phyloP scores from a whole-genome alignment of 2,113 vertebrate species.

The Marmota monax region DNA sequence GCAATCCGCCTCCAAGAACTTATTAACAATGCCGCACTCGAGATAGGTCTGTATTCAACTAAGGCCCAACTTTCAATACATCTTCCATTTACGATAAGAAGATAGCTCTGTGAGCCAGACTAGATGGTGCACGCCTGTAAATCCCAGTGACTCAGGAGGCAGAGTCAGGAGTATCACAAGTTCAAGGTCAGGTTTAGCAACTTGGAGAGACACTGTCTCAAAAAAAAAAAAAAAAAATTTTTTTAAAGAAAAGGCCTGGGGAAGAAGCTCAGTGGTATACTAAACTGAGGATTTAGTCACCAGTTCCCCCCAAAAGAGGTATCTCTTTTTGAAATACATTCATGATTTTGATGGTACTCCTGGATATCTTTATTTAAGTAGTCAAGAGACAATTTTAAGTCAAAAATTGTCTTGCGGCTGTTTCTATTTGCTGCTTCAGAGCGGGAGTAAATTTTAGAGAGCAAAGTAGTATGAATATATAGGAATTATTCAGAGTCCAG shows the following conservation, averaged over 20 bases:
- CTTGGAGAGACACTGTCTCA: no score
- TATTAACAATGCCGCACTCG: no score
- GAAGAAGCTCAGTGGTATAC: no score
- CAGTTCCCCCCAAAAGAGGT: no score
- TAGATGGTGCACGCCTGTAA: no score
- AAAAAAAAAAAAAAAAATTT: no score
- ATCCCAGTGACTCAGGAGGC: no score
- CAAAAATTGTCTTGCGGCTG: not conserved
- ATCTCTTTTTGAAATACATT: not conserved
- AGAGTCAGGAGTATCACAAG: no score
- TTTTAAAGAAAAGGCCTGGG: no score
- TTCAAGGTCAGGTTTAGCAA: no score
- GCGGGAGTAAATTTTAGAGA: not conserved
- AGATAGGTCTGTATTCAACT: not conserved
- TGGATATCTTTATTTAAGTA: not conserved
- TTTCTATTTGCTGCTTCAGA: not conserved
- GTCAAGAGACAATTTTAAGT: not conserved
- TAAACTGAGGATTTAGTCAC: no score
- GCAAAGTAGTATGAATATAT: not conserved
- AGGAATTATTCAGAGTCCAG: not conserved
- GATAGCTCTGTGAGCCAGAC: not conserved
- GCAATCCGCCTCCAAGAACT: no score
- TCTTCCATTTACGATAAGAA: not conserved
- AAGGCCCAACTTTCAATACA: not conserved
- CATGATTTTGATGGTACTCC: not conserved